A percentile compares a stretch with the other conserved stretches of the same genome.
Conservation (phyloP, 2,888 invertebrate genomes). For the Flabesymbios commensalis region DNA sequence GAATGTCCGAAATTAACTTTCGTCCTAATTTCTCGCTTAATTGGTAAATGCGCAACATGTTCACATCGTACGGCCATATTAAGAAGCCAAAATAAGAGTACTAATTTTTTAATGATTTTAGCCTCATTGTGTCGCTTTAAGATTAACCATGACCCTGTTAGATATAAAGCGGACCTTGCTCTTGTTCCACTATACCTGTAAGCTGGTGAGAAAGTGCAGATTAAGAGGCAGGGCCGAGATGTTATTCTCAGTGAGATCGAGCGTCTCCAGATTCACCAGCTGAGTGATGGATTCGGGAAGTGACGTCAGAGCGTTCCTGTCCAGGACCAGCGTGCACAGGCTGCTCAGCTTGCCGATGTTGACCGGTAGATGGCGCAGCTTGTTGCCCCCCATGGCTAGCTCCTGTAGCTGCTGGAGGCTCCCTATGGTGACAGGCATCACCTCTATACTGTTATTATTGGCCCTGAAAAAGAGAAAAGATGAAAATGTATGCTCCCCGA, state of each 20-base stretch:
- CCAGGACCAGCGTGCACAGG: conserved; percentile 44
- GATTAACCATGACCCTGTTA: too few species aligned
- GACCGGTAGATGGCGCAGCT: conserved; percentile 45
- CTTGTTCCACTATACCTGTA: too few species aligned
- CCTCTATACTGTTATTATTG: conserved; percentile 46
- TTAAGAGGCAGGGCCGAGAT: conserved; percentile 50
- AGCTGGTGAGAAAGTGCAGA: conserved; percentile 47
- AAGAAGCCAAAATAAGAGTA: too few species aligned
- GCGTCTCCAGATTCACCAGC: conserved; percentile 50
- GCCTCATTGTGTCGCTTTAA: too few species aligned
- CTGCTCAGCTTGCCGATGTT: conserved; percentile 48
- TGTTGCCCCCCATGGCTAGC: conserved; percentile 50
- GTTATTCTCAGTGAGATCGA: conserved; percentile 55
- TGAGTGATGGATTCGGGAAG: conserved; percentile 54
- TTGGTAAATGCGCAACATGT: too few species aligned
- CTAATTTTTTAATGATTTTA: too few species aligned
- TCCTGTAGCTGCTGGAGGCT: conserved; percentile 47
- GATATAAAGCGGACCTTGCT: too few species aligned
- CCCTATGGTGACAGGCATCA: conserved; percentile 47
- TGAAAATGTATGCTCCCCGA: too few species aligned
- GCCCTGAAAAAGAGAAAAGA: too few species aligned
- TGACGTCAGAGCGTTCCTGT: conserved; percentile 45
- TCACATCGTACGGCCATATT: too few species aligned
- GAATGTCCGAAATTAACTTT: too few species aligned
- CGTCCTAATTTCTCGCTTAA: too few species aligned